phyloP scores from a whole-genome alignment of 2,113 vertebrate genomes.

The Anseranas semipalmata region DNA sequence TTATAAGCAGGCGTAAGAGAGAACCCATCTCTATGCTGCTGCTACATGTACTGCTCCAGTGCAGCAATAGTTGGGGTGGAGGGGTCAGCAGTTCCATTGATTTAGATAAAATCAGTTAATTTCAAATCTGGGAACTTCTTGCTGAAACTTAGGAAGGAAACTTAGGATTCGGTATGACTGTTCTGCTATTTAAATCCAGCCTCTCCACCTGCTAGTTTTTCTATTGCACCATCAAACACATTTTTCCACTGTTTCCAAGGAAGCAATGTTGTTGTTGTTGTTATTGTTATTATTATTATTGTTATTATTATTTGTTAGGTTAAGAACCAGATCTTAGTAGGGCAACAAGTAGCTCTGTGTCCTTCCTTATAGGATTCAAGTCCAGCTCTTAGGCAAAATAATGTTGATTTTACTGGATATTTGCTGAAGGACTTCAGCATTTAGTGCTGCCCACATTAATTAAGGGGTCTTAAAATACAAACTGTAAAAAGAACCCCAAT shows the following conservation, averaged over 20 bases:
- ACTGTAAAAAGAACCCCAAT: neutral
- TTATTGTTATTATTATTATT: neutral
- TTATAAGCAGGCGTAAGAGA: neutral
- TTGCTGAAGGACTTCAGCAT: neutral
- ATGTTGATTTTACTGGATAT: slow-evolving; percentile 4
- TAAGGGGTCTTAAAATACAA: slow-evolving; percentile 11
- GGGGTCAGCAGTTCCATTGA: neutral
- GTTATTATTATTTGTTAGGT: neutral
- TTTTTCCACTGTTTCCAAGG: slow-evolving; percentile 22
- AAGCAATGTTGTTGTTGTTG: neutral
- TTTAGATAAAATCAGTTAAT: neutral
- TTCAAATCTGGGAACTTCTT: neutral
- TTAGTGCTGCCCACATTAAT: slow-evolving; percentile 22
- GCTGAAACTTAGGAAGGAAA: neutral
- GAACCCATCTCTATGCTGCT: neutral
- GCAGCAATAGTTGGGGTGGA: neutral
- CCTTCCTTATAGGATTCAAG: neutral
- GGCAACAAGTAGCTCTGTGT: slow-evolving; percentile 4
- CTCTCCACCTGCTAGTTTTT: neutral
- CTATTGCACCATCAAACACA: neutral
- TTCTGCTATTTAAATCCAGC: neutral
- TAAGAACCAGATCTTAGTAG: neutral
- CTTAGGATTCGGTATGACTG: neutral
- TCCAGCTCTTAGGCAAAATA: neutral
- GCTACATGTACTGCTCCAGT: fast-evolving